phyloP scores from a whole-genome alignment of 2,797 vertebrate genomes.

The Pipistrellus nathusii region DNA sequence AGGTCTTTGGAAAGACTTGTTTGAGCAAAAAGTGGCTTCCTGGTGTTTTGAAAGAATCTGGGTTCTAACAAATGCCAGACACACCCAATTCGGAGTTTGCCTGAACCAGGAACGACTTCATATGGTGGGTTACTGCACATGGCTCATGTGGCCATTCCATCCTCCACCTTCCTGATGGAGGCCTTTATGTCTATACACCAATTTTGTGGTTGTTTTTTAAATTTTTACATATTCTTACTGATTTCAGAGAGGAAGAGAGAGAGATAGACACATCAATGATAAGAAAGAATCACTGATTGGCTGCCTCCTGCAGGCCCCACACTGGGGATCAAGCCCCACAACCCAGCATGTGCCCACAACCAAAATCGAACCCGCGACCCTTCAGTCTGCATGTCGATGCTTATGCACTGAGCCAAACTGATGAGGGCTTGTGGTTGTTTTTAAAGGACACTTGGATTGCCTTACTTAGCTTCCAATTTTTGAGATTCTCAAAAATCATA shows the following conservation, averaged over 20 bases:
- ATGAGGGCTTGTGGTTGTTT: neutral
- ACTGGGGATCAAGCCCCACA: too few species aligned
- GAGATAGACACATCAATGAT: neutral
- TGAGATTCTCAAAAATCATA: neutral
- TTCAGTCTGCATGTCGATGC: neutral
- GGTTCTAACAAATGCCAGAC: neutral
- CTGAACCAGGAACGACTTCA: neutral
- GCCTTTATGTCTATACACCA: neutral
- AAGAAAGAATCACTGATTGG: neutral
- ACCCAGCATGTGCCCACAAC: neutral
- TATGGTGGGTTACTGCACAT: neutral
- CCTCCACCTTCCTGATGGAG: neutral
- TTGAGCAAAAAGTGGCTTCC: neutral
- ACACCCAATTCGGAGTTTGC: neutral
- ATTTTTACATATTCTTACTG: neutral
- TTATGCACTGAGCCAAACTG: neutral
- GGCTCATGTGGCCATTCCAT: neutral
- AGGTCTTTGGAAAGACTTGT: neutral
- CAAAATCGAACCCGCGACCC: neutral
- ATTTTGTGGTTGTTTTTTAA: neutral
- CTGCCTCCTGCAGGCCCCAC: neutral
- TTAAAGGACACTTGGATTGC: neutral
- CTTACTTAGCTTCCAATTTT: constrained; percentile 29
- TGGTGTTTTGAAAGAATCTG: constrained; percentile 40
- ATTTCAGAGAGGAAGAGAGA: neutral